Evolutionary conservation across 2,888 invertebrate species (phyloP).

Genomic region (Eucriotettix oculatus): DNA sequence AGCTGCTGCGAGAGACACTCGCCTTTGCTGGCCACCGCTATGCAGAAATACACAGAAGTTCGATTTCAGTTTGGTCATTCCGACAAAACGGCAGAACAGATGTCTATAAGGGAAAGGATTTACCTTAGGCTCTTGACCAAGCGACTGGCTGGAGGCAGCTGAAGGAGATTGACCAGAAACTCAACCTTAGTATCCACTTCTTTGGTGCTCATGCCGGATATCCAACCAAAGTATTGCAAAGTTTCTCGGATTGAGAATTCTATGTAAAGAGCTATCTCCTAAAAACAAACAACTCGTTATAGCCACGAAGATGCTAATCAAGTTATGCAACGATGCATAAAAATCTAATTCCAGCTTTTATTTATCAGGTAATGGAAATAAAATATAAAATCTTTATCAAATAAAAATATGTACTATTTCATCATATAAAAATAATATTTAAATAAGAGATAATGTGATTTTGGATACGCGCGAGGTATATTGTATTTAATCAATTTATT

Average conservation of each 20-base stretch:
- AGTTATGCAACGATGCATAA: too few relatives aligned
- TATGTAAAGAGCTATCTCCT: constrained; percentile 59
- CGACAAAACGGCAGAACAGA: background rate
- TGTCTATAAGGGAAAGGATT: background rate
- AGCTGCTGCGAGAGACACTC: constrained; percentile 78
- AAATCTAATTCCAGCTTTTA: too few relatives aligned
- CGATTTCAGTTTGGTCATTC: background rate
- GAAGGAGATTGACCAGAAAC: constrained; percentile 49
- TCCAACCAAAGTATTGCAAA: constrained; percentile 68
- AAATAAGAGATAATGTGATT: too few relatives aligned
- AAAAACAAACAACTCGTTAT: constrained; percentile 15
- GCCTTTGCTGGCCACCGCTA: constrained; percentile 80
- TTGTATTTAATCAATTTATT: too few relatives aligned
- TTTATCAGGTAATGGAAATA: too few relatives aligned
- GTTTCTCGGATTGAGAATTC: constrained; percentile 69
- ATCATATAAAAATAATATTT: too few relatives aligned
- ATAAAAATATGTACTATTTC: too few relatives aligned
- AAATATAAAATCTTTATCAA: too few relatives aligned
- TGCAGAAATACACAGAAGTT: background rate
- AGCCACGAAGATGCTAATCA: too few relatives aligned
- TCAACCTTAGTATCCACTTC: constrained; percentile 52
- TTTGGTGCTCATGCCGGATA: constrained; percentile 52
- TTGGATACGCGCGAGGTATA: too few relatives aligned
- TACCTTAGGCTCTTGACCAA: constrained; percentile 49
- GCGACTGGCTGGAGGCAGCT: constrained; percentile 36